Evolutionary conservation across 2,113 vertebrate genomes (phyloP), one percentile per base, ranked within the genome.

Genomic region (Epinephelus moara): DNA sequence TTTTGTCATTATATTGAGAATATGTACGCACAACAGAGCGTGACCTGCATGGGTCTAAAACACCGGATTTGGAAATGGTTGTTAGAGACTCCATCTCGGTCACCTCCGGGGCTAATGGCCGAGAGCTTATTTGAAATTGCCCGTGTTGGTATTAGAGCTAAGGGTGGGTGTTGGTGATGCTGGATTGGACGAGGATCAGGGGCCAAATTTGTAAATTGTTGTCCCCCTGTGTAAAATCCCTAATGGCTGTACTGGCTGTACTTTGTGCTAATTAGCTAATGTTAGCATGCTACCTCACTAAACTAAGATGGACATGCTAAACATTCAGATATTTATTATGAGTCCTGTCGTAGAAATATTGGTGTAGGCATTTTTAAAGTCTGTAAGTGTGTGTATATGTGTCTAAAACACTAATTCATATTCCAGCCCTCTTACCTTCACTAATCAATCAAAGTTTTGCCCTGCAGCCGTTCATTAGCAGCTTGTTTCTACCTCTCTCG

Each of bases 391-490:
- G n/a, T 68, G 56, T 53, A 42, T 59, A 59, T 37, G 23, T 47
- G 63, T 59, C 27, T 68, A 45, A 69, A 72, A 76, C 14, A 56
- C 3, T 42, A 7, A 78, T 61, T 74, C 25, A 57, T 71, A 56
- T 56, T 64, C 33, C 6, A 23, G 12, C 13, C 9, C 37, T 61
- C 15, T 50, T 21, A 57, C 17, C 45, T 70, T 42, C 23, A 45
- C 64, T 62, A 60, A 55, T 77, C 55, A 77, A 53, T 52, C n/a
- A 5, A 23, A 6, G 37, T 47, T 57, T 69, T 70, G 40, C 33
- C 70, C 76, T 15, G 47, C 50, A 80, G 78, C 23, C 45, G 19
- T 19, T 83, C 66, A 85, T 87, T 50, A 83, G 56, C 47, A 47
- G 52, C 55, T 15, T 6, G n/a, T 50, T 76, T 49, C 61, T 63